Evolutionary conservation across 2,113 vertebrate species (phyloP).

Genomic region (Petrocephalus microphthalmus): DNA sequence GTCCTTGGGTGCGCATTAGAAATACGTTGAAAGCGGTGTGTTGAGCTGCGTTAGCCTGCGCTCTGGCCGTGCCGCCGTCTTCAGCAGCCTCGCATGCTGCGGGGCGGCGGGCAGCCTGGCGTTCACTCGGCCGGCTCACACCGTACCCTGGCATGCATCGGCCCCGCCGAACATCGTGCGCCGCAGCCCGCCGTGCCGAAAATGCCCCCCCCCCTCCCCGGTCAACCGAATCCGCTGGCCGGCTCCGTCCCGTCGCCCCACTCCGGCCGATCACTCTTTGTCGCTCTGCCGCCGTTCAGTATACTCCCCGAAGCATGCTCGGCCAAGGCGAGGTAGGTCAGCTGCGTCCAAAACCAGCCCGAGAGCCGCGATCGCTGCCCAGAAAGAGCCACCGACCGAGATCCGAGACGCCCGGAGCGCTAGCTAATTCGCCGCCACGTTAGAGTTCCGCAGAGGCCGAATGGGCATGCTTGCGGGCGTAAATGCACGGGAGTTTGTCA

Average conservation of each 20-base stretch:
- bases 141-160: neutral
- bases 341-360: conserved; percentile 19
- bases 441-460: conserved; percentile 12
- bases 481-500: conserved; percentile 7
- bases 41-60: conserved; percentile 40
- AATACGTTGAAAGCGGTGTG: conserved; percentile 44
- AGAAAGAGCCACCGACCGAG: neutral
- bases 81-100: conserved; percentile 37
- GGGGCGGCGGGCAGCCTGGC: conserved; percentile 20
- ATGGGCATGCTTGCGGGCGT: neutral
- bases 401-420: neutral
- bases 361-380: neutral
- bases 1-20: conserved; percentile 64
- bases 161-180: neutral
- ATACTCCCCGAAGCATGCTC: conserved; percentile 33
- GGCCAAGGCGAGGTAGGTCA: conserved; percentile 4
- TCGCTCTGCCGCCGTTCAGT: conserved; percentile 32
- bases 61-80: conserved; percentile 56
- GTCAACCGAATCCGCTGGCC: conserved; percentile 3
- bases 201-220: neutral
- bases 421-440: neutral
- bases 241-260: conserved; percentile 11
- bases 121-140: conserved; percentile 24
- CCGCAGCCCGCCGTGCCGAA: neutral
- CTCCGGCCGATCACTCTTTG: conserved; percentile 22